Evolutionary conservation across 2,888 invertebrate genomes (phyloP), one percentile per base, ranked within the genome.

Genomic region (Pseudanteris insignis): DNA sequence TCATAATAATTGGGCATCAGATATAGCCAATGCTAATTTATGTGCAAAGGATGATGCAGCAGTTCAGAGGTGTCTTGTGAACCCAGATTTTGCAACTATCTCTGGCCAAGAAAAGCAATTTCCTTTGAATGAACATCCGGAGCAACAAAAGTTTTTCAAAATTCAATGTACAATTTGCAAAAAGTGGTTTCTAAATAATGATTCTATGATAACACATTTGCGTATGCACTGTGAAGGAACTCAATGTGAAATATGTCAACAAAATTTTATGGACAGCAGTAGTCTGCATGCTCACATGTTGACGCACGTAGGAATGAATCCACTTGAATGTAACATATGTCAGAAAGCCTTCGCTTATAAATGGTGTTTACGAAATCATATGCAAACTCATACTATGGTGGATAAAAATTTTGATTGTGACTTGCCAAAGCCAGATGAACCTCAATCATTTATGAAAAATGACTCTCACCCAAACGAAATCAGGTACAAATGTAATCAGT

Each of bases 141-240:
- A 72, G 13, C 72, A 70, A 18, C 69, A 72, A 6, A 79, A 78
- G 30, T 79, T 77, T 63, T 78, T 73, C 63, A 79, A 78, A 63
- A 73, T 79, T 33, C 78, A 79, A 60, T 79, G 79, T 36, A 68
- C 74, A 6, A 70, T 78, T 13, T 79, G 78, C 43, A 77, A 78
- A 48, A 79, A 79, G 64, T 79, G 78, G 78, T 79, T 79, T 53
- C 59, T 79, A 2, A 78, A 78, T 55, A 78, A 77, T 62, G 78
- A 79, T 44, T 78, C 78, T 7, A 77, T 79, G 77, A 74, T 78
- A 24, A 75, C 76, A 1, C 78, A 78, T 51, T 50, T 78, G 32
- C 70, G 73, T 30, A 72, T 70, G 34, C 78, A 79, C 50, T 78
- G 76, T 44, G 72, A 64, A 8, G 72, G 70, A 4, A 74, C 70